Conservation (phyloP, 2,888 invertebrate genomes). For the Heliconius charithonia region DNA sequence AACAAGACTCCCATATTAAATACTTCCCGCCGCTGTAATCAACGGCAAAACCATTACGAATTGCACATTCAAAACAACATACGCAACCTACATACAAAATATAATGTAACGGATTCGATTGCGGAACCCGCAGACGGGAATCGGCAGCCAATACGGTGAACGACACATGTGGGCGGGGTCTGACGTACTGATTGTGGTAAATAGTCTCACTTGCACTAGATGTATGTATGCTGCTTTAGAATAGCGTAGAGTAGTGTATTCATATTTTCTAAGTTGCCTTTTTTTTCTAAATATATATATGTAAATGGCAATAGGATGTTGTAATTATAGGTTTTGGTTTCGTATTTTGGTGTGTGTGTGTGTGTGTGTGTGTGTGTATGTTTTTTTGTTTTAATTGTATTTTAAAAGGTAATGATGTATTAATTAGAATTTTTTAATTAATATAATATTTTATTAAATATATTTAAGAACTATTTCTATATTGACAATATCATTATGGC, state of each 20-base stretch:
- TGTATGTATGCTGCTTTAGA: slow-evolving; percentile 19
- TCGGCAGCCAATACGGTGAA: slow-evolving; percentile 63
- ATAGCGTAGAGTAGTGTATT: slow-evolving; percentile 13
- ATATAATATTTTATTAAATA: too few species aligned
- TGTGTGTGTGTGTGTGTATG: too few species aligned
- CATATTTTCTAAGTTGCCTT: slow-evolving; percentile 8
- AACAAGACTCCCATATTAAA: background rate
- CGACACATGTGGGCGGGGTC: slow-evolving; percentile 65
- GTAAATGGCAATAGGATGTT: background rate
- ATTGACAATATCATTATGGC: too few species aligned
- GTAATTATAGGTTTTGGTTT: background rate
- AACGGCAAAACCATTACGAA: slow-evolving; percentile 34
- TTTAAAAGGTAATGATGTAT: background rate
- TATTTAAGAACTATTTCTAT: too few species aligned
- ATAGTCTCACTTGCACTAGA: slow-evolving; percentile 43
- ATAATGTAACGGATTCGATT: slow-evolving; percentile 49
- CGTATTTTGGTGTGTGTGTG: background rate
- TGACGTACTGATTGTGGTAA: slow-evolving; percentile 55
- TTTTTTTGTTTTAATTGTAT: background rate
- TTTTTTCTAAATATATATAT: background rate
- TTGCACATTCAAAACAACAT: slow-evolving; percentile 33
- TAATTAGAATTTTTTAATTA: too few species aligned
- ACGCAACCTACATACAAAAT: slow-evolving; percentile 44
- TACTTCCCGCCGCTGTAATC: background rate
- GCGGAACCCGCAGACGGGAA: slow-evolving; percentile 54